phyloP scores from a whole-genome alignment of 2,797 vertebrate species.

The Lerista edwardsae region DNA sequence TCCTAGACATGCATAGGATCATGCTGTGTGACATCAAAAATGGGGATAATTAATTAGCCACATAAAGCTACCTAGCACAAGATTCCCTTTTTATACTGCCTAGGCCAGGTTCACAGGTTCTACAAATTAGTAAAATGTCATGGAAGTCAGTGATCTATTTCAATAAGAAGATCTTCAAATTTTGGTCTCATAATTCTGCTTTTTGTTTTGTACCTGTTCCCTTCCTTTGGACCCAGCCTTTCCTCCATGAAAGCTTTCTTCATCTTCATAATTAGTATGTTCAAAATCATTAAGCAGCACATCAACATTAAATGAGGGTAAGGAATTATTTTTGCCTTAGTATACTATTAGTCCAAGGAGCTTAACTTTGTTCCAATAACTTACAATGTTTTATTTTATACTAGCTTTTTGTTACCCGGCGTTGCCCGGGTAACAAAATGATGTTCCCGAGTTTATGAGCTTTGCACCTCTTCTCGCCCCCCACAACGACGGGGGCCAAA shows the following conservation, averaged over 20 bases:
- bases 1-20: too few relatives aligned
- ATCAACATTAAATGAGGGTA: not conserved
- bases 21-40: accelerated
- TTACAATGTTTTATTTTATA: too few relatives aligned
- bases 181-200: not conserved
- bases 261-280: too few relatives aligned
- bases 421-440: too few relatives aligned
- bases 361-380: too few relatives aligned
- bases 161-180: too few relatives aligned
- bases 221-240: too few relatives aligned
- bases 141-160: not conserved
- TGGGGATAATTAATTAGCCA: not conserved
- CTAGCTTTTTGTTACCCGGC: too few relatives aligned
- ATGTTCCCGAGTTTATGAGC: too few relatives aligned
- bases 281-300: slow-evolving; percentile 1
- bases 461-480: too few relatives aligned
- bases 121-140: not conserved
- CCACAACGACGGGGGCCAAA: too few relatives aligned
- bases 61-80: not conserved
- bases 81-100: not conserved
- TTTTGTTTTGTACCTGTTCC: not conserved
- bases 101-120: not conserved
- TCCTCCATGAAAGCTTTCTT: not conserved
- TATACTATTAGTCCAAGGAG: too few relatives aligned
- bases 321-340: not conserved